Conservation (phyloP, 2,113 vertebrate genomes). For the Heterotis niloticus region DNA sequence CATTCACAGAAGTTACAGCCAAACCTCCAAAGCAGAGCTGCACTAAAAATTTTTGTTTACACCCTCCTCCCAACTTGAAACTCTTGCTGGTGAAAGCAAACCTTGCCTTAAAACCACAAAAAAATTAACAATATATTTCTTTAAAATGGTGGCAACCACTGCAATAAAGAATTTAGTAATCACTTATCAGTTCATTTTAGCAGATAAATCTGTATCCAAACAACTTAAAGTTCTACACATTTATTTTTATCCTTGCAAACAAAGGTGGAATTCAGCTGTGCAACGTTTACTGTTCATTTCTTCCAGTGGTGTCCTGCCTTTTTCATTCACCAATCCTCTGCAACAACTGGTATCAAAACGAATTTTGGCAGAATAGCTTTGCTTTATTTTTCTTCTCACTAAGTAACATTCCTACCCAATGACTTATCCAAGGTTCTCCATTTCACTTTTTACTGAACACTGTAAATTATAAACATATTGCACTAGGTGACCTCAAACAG, state of each 20-base stretch:
- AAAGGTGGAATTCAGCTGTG: not conserved
- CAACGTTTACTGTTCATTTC: not conserved
- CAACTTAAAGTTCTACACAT: not conserved
- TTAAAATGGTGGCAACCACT: not conserved
- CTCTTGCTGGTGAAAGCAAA: not conserved
- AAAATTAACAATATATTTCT: not conserved
- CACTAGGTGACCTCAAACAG: not conserved
- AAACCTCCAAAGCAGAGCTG: not conserved
- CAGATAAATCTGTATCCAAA: not conserved
- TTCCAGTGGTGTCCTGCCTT: not conserved
- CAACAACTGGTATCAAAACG: conserved; percentile 10
- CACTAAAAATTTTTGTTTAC: not conserved
- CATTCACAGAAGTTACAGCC: not conserved
- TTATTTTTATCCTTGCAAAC: not conserved
- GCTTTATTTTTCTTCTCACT: not conserved
- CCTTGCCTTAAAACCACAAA: not conserved
- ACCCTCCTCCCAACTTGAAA: not conserved
- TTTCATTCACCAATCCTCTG: not conserved
- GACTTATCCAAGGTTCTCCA: conserved; percentile 10
- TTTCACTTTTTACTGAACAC: not conserved
- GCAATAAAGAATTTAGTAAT: not conserved
- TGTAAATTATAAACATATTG: not conserved
- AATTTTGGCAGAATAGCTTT: conserved; percentile 9
- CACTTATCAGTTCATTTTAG: not conserved
- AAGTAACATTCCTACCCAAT: conserved; percentile 9